Evolutionary conservation across 2,888 invertebrate species (phyloP).

Genomic region (Seladonia tumulorum): DNA sequence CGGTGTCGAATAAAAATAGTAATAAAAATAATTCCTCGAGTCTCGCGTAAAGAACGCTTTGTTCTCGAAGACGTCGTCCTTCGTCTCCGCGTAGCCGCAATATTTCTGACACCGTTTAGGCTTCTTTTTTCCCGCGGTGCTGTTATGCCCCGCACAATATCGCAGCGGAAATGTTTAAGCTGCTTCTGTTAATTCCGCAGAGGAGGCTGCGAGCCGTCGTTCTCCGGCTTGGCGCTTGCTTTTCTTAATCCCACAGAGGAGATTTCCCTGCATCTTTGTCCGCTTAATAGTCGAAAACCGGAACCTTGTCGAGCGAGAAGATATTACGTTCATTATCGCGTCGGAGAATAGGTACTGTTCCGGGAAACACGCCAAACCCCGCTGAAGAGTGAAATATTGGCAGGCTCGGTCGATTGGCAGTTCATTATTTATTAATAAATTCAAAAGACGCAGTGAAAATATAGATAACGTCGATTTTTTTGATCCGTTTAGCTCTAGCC

Average conservation of each 20-base stretch:
- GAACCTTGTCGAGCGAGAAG: neutral
- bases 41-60: constrained; percentile 37
- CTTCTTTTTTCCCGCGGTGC: constrained; percentile 15
- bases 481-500: too few species aligned
- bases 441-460: too few species aligned
- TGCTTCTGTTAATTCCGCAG: constrained; percentile 24
- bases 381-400: too few species aligned
- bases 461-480: too few species aligned
- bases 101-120: constrained; percentile 34
- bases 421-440: too few species aligned
- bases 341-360: too few species aligned
- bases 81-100: constrained; percentile 16
- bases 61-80: constrained; percentile 20
- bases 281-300: constrained; percentile 13
- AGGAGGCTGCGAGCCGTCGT: neutral
- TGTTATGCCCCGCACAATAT: constrained; percentile 26
- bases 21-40: neutral
- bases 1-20: constrained; percentile 7
- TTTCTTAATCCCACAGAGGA: constrained; percentile 25
- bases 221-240: neutral
- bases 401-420: too few species aligned
- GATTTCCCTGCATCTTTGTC: neutral
- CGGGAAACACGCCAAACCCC: too few species aligned
- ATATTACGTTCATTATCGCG: neutral
- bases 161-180: constrained; percentile 31